Conservation (phyloP, 2,888 invertebrate species). For the Agriopis leucophaearia region DNA sequence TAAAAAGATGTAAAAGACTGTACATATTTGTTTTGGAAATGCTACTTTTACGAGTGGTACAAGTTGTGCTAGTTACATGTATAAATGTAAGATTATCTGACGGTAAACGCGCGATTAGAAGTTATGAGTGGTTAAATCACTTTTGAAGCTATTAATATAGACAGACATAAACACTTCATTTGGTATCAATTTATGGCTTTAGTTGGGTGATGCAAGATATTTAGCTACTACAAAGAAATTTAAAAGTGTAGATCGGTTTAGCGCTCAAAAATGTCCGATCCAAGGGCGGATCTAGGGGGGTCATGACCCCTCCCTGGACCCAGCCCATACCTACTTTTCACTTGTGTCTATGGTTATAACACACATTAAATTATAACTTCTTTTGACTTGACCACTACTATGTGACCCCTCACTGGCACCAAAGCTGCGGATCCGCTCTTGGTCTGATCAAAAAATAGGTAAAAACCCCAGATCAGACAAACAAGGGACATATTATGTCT, state of each 20-base stretch:
- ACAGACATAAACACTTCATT: conserved; percentile 55
- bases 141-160: conserved; percentile 50
- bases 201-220: conserved; percentile 40
- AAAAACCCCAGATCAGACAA: background rate
- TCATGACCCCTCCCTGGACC: too few species aligned
- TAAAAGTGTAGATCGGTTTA: too few species aligned
- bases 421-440: too few species aligned
- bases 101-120: conserved; percentile 47
- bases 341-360: too few species aligned
- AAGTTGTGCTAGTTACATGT: conserved; percentile 43
- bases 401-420: too few species aligned
- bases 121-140: conserved; percentile 49
- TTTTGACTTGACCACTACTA: too few species aligned
- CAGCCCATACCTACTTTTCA: too few species aligned
- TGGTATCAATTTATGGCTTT: conserved; percentile 47
- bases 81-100: conserved; percentile 41
- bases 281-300: too few species aligned
- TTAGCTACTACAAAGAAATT: background rate
- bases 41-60: conserved; percentile 46
- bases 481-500: too few species aligned
- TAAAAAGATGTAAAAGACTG: conserved; percentile 40
- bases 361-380: too few species aligned
- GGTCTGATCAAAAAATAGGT: too few species aligned
- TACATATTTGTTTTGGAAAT: conserved; percentile 48
- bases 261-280: too few species aligned